Evolutionary conservation across 2,797 vertebrate genomes (phyloP).

Genomic region (Triplophysa bombifrons): DNA sequence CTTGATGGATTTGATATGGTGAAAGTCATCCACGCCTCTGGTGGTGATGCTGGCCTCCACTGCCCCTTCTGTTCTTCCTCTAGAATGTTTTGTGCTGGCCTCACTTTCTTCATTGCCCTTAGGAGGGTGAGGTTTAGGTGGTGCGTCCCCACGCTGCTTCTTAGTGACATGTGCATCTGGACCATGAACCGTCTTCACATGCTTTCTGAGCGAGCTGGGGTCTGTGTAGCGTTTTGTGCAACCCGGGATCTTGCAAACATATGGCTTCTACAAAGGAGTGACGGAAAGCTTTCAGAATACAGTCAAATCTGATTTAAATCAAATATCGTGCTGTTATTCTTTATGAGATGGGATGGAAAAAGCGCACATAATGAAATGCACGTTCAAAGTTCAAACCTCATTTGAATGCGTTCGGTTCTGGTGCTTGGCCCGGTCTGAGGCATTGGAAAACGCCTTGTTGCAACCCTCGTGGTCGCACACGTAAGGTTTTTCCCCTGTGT

Average conservation of each 20-base stretch:
- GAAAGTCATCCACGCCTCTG: conserved; percentile 82
- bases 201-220: conserved; percentile 97
- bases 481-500: conserved; percentile 98
- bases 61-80: conserved; percentile 75
- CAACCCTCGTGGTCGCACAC: conserved; percentile 98
- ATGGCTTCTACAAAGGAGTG: conserved; percentile 87
- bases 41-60: conserved; percentile 83
- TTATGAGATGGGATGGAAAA: conserved; percentile 26
- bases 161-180: conserved; percentile 97
- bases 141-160: conserved; percentile 88
- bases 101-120: conserved; percentile 89
- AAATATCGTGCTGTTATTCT: not conserved
- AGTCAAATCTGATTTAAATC: conserved; percentile 25
- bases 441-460: conserved; percentile 99
- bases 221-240: conserved; percentile 98
- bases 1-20: conserved; percentile 92
- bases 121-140: conserved; percentile 80
- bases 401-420: conserved; percentile 99
- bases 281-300: conserved; percentile 31
- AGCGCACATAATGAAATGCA: not conserved
- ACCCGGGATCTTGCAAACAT: conserved; percentile 96
- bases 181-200: conserved; percentile 97
- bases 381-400: conserved; percentile 80
- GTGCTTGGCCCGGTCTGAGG: conserved; percentile 97
- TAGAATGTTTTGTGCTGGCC: conserved; percentile 75